Base-by-base conservation (phyloP, 2,113 vertebrate species). In the Macaca nemestrina region DNA sequence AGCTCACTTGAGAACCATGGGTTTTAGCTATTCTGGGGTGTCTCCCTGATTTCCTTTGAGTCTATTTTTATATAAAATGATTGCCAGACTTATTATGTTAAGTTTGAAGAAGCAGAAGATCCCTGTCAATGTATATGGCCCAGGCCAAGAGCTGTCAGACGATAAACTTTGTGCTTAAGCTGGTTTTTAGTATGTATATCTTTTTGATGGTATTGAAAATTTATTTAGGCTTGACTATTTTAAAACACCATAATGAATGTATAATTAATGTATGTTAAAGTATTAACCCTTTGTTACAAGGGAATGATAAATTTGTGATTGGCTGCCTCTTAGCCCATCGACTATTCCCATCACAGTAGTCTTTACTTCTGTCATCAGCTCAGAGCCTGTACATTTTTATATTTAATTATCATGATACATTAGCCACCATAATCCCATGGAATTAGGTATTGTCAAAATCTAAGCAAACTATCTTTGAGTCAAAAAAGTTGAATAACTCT, bases 181-280 rank as follows among this genome's bases (percentile, higher is more conserved):
- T 81, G 87, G 88, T 14, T 48, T 88, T 50, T 83, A 43, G 76
- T 59, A 38, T 70, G 55, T 70, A 27, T 38, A 3, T 79, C 64
- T 95, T 61, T 89, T 23, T 18, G 45, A 68, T 61, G 90, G 83
- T 43, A 84, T 52, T 88, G 94, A 89, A 76, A 97, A 90, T 80
- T 95, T 78, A 92, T n/a, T 94, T 96, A 95, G 93, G 95, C 91
- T 70, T 81, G 93, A 94, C 97, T 97, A 94, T 94, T 96, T 72
- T 55, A 73, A 94, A 84, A 80, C 80, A 89, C 95, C 88, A 93
- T 38, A 45, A 88, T 97, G 96, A 97, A 95, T 91, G 96, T 94
- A 94, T 97, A 59, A 81, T 80, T 96, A 92, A 97, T 79, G 96
- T 96, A 97, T 86, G 91, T 88, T 59, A 48, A 78, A 92, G 89